Percentiles rank a stretch among this genome's conserved stretches.
These are phyloP conservation scores for Drosophila watanabei DNA, from an alignment of 1,140 invertebrate species.

Conservation along the genomic window DNA sequence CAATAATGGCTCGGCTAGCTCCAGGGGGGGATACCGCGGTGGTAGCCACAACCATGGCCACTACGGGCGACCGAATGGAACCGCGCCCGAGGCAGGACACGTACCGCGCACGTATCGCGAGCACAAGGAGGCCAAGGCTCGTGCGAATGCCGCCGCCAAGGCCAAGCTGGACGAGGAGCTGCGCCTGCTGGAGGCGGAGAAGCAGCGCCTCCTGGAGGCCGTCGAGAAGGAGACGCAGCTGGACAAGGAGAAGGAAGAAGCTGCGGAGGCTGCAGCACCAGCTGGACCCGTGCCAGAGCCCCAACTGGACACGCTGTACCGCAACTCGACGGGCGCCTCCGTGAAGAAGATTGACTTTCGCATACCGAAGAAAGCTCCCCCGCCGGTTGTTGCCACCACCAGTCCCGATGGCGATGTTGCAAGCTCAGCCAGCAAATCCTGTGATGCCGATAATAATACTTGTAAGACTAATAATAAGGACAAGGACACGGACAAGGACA, in stretches of 20 bases:
- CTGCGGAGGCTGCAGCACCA: neutral
- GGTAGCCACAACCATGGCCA: neutral
- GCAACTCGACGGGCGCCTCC: slow-evolving; percentile 3
- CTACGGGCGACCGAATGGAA: neutral
- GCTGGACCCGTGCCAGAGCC: neutral
- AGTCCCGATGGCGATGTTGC: neutral
- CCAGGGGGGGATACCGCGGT: slow-evolving; percentile 2
- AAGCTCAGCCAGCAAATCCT: slow-evolving; percentile 2
- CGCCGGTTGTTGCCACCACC: neutral
- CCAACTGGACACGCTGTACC: slow-evolving; percentile 63
- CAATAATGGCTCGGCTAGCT: slow-evolving; percentile 7
- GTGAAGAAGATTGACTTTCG: slow-evolving; percentile 56
- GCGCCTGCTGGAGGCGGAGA: slow-evolving; percentile 10
- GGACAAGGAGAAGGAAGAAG: slow-evolving; percentile 11
- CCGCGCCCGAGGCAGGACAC: neutral
- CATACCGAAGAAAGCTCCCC: slow-evolving; percentile 54
- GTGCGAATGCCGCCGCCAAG: slow-evolving; percentile 37
- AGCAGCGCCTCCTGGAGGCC: slow-evolving; percentile 6
- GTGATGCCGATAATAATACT: slow-evolving; percentile 26
- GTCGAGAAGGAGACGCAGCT: neutral
- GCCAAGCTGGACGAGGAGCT: slow-evolving; percentile 15
- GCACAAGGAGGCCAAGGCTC: slow-evolving; percentile 60
- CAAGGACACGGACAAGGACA: slow-evolving; percentile 1
- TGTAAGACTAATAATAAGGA: slow-evolving; percentile 8
- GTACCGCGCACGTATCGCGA: slow-evolving; percentile 60